phyloP scores from a whole-genome alignment of 2,797 vertebrate species.

The Synaphobranchus kaupii region DNA sequence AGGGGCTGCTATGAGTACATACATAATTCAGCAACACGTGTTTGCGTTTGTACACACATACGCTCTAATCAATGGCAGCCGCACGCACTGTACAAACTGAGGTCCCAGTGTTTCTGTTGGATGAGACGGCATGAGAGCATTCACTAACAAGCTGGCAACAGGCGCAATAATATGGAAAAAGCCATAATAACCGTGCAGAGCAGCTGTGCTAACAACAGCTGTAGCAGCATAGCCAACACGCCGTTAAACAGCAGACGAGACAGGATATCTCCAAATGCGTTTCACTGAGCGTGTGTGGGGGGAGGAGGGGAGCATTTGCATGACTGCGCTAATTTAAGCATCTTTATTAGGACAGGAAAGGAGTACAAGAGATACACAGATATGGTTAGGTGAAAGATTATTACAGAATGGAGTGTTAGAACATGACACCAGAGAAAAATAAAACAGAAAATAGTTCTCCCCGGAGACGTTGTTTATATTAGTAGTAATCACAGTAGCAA shows the following conservation, averaged over 20 bases:
- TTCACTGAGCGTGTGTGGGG: background rate
- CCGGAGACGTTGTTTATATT: conserved; percentile 54
- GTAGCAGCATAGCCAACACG: background rate
- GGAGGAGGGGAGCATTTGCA: background rate
- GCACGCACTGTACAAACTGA: background rate
- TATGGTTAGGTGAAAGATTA: conserved; percentile 10
- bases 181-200: background rate
- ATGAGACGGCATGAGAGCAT: background rate
- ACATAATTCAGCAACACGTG: background rate
- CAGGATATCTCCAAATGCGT: background rate
- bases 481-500: conserved; percentile 68
- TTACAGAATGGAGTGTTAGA: background rate
- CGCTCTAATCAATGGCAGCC: background rate
- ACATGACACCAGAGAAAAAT: conserved; percentile 2
- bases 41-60: background rate
- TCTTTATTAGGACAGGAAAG: conserved; percentile 24
- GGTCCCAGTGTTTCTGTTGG: background rate
- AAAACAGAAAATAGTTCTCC: conserved; percentile 49
- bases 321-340: background rate
- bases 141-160: background rate
- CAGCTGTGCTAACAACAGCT: background rate
- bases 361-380: conserved; percentile 21
- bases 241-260: background rate
- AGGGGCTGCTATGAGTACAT: background rate
- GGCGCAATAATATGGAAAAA: background rate